Percentiles rank a stretch among this genome's conserved stretches.
phyloP scores from a whole-genome alignment of 2,797 vertebrate species.

The Triplophysa yarkandensis region DNA sequence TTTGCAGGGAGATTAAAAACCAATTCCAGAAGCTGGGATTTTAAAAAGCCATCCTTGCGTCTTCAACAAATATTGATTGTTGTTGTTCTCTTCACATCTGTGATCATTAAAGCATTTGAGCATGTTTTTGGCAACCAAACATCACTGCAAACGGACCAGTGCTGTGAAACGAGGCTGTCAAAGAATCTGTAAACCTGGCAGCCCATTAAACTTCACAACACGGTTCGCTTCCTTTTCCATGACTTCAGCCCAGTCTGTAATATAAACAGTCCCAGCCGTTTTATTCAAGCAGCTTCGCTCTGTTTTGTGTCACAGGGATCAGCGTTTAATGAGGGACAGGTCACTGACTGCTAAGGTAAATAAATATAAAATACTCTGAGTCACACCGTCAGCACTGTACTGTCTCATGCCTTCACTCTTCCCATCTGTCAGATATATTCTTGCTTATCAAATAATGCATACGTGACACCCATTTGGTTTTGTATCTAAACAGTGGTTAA shows the following conservation, averaged over 20 bases:
- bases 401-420: neutral
- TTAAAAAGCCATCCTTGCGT: neutral
- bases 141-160: neutral
- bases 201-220: neutral
- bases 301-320: neutral
- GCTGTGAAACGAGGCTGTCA: neutral
- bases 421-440: neutral
- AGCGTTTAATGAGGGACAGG: constrained; percentile 12
- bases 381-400: neutral
- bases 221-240: neutral
- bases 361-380: neutral
- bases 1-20: neutral
- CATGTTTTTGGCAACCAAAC: neutral
- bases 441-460: neutral
- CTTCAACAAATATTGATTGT: neutral
- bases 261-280: constrained; percentile 1
- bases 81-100: neutral
- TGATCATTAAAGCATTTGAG: neutral
- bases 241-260: neutral
- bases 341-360: constrained; percentile 6
- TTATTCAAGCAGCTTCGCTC: constrained; percentile 5
- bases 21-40: neutral
- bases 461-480: too few species aligned
- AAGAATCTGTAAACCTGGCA: neutral
- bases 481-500: too few species aligned